Conservation (phyloP, 1,140 invertebrate genomes). For the Panonychus citri region DNA sequence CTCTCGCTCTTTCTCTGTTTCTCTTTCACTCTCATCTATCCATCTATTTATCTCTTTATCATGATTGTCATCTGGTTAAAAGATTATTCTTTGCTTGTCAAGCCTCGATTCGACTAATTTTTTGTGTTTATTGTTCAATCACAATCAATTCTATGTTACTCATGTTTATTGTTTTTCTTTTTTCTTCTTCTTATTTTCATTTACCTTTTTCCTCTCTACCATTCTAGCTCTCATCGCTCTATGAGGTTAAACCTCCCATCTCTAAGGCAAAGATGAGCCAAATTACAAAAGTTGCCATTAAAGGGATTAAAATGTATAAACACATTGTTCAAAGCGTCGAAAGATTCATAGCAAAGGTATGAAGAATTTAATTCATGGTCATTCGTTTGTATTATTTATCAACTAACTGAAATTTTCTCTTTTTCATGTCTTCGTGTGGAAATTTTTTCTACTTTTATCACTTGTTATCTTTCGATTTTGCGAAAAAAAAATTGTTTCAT, state of each 20-base stretch:
- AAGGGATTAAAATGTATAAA: conserved; percentile 97
- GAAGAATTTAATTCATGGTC: conserved; percentile 13
- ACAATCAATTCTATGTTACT: background rate
- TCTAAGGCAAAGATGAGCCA: conserved; percentile 97
- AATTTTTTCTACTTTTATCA: too few species aligned
- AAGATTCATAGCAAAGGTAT: conserved; percentile 73
- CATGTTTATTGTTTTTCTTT: too few species aligned
- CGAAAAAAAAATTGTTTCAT: too few species aligned
- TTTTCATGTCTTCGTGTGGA: background rate
- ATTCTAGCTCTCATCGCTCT: conserved; percentile 64
- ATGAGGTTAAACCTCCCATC: conserved; percentile 86
- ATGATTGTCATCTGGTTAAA: too few species aligned
- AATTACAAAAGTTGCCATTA: conserved; percentile 84
- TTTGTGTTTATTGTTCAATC: background rate
- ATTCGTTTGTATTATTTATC: background rate
- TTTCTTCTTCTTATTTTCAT: background rate
- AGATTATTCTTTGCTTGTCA: too few species aligned
- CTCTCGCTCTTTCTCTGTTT: too few species aligned
- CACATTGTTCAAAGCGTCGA: conserved; percentile 99
- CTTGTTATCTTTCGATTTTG: background rate
- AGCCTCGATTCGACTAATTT: too few species aligned
- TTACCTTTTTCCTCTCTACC: conserved; percentile 11
- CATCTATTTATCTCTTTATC: too few species aligned
- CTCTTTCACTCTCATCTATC: too few species aligned
- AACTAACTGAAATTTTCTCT: background rate